Conservation (phyloP, 2,797 vertebrate species). For the Myiothlypis chrysogaster region DNA sequence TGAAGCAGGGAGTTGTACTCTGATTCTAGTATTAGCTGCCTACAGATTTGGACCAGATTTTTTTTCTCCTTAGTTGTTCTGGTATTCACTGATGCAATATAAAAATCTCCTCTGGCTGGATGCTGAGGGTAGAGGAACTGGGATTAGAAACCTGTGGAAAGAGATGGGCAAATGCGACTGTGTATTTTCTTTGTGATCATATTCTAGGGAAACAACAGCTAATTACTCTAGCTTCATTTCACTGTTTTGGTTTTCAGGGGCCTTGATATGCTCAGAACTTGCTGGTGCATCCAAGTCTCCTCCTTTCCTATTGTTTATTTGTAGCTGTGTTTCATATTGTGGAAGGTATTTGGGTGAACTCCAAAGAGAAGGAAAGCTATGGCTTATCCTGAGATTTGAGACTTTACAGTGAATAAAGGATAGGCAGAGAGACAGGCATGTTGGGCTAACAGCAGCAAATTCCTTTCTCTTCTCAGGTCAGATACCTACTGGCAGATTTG, state of each 20-base stretch:
- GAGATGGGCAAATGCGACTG: not conserved
- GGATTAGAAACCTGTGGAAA: accelerated
- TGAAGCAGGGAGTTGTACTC: not conserved
- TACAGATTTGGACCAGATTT: not conserved
- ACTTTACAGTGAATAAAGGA: not conserved
- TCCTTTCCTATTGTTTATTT: not conserved
- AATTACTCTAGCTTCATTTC: not conserved
- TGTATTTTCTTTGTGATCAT: not conserved
- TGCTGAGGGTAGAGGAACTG: not conserved
- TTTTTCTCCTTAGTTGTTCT: not conserved
- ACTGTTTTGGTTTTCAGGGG: not conserved
- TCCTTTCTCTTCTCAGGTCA: not conserved
- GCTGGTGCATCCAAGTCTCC: not conserved
- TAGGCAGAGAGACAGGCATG: not conserved
- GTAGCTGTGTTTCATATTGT: not conserved
- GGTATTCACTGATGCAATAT: not conserved
- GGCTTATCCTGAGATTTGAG: not conserved
- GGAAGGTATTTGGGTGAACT: not conserved
- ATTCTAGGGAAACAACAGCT: not conserved
- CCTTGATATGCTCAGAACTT: accelerated
- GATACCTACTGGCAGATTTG: not conserved
- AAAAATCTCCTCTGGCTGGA: not conserved
- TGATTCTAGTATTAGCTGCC: not conserved
- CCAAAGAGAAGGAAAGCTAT: not conserved
- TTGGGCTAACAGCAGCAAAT: not conserved